phyloP scores from a whole-genome alignment of 2,888 invertebrate genomes.

The Lissonota sp. region DNA sequence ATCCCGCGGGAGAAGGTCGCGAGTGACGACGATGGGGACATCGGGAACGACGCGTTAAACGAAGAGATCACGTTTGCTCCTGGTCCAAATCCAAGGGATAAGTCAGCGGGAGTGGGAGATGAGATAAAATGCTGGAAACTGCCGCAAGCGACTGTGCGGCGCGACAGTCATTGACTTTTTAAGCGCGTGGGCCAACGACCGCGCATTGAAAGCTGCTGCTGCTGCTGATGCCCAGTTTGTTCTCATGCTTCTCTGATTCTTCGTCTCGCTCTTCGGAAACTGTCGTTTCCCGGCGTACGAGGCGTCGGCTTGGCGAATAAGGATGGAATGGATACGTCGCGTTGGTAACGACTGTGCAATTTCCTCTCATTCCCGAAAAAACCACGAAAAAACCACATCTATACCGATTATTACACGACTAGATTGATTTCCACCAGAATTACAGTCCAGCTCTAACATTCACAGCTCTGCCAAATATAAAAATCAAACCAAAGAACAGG shows the following conservation, averaged over 20 bases:
- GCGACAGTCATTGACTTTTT: constrained; percentile 7
- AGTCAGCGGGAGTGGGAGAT: constrained; percentile 36
- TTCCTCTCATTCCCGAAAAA: constrained; percentile 8
- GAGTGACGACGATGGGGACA: constrained; percentile 15
- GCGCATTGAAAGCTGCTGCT: constrained; percentile 20
- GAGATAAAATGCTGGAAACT: constrained; percentile 36
- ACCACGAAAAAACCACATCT: constrained; percentile 27
- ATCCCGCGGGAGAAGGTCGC: constrained; percentile 76
- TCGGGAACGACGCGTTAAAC: constrained; percentile 17
- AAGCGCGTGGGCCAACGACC: constrained; percentile 6
- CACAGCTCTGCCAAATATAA: too few species aligned
- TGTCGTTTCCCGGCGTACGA: constrained; percentile 73
- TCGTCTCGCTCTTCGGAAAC: constrained; percentile 78
- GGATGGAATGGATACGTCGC: constrained; percentile 43
- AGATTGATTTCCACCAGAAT: too few species aligned
- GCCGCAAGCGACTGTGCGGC: not conserved
- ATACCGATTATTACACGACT: not conserved
- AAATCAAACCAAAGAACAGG: too few species aligned
- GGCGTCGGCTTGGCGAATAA: constrained; percentile 68
- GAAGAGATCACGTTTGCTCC: constrained; percentile 18
- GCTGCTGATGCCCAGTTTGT: not conserved
- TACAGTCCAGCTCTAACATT: too few species aligned
- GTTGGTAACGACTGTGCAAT: constrained; percentile 41
- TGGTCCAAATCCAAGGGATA: constrained; percentile 23
- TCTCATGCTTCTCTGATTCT: constrained; percentile 78